Evolutionary conservation across 2,797 vertebrate species (phyloP), one percentile per base, ranked within the genome.

Genomic region (Silurus aristotelis): DNA sequence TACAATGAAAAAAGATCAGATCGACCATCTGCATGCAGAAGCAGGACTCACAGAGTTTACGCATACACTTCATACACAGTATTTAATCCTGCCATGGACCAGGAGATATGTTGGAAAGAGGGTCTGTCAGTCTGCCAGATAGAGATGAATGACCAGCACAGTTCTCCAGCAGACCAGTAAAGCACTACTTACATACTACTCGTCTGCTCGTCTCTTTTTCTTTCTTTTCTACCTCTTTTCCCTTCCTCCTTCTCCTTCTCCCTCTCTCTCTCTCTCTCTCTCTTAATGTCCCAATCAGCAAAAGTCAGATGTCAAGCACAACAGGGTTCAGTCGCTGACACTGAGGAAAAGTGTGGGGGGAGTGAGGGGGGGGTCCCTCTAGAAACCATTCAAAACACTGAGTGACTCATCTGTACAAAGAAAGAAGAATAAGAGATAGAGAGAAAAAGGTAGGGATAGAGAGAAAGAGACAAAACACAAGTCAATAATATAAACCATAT

Each of bases 111-210:
- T 4, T 14, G 79, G 63, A 80, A 84, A 68, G 75, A 43, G 72
- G 19, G 87, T 84, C 91, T 93, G 94, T 93, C 93, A 93, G 84
- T 89, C 43, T 64, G 61, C 56, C 90, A 91, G 91, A 94, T 91
- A 90, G 93, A 95, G 94, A 95, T 90, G 89, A 94, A 95, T 92
- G 93, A 88, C 67, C 89, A 87, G 88, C 89, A 86, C 87, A 75
- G 89, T 89, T 92, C 93, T 93, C 92, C 85, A 94, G 90, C 92
- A 93, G 94, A 91, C 91, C 93, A 92, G 93, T 93, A 94, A 95
- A 94, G 92, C 93, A 94, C 91, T 89, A 85, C 86, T 87, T 92
- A 92, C 84, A 80, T 82, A 86, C 90, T 89, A 87, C 88, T 92
- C 92, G 87, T 85, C 85, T 77, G 91, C 89, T 90, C 87, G 87